Evolutionary conservation across 2,888 invertebrate species (phyloP), one percentile per base, ranked within the genome.

Genomic region (Spicauda simplicius): DNA sequence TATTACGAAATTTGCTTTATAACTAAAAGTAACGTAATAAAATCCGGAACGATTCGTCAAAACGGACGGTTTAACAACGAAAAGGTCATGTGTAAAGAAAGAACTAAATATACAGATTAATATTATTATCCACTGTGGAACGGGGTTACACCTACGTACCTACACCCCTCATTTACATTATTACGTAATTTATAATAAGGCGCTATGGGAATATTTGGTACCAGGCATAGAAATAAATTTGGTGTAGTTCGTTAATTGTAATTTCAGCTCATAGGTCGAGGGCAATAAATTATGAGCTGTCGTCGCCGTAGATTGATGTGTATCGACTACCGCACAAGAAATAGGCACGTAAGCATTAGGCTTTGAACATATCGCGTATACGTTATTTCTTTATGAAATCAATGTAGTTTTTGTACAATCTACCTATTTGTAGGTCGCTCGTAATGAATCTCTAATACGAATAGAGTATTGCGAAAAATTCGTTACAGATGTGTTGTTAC

Each of bases 241-340:
- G 57, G 41, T 58, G 33, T 64, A 52, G 52, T 66, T 68, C 55
- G 71, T 12, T 72, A 64, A 71, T 71, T 69, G 65, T 70, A 65
- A 30, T 66, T 68, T 61, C 66, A 69, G 53, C 60, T 66, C 62
- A 61, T 60, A 66, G 58, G 60, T 63, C 64, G 66, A 66, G 63
- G 53, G 71, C 59, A 56, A 45, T 70, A 73, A 75, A 72, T 73
- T 73, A 74, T 68, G 52, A 65, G 41, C 72, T 70, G 74, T 73
- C 75, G 59, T 62, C 64, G 61, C 63, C 30, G 16, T 16, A 63
- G 63, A 63, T 63, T 63, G 63, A 63, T 63, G 55, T 54, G 55
- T 55, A 55, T 63, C 45, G 62, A 54, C 59, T 50, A 20, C 10
- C 50, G 18, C 7, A 25, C 25, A 16, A 37, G 61, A 41, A 61